Evolutionary conservation across 2,888 invertebrate genomes (phyloP).

Genomic region (Petrolisthes cinctipes): DNA sequence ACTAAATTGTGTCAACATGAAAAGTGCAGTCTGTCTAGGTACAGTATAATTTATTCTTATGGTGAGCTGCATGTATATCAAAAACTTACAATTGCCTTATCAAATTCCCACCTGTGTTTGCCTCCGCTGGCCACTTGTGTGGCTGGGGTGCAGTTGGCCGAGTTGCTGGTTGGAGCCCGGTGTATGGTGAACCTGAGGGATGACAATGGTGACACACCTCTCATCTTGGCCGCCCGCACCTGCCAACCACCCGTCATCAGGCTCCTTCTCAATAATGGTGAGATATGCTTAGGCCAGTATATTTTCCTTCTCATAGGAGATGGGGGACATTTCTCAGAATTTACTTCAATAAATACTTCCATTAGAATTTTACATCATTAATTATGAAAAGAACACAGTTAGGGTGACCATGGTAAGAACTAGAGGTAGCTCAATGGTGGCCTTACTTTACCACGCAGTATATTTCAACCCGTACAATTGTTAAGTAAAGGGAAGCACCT

Average conservation of each 20-base stretch:
- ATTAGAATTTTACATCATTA: background rate
- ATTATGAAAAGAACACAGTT: no score
- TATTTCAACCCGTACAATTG: no score
- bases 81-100: no score
- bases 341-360: background rate
- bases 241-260: conserved; percentile 73
- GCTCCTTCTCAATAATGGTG: conserved; percentile 75
- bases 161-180: conserved; percentile 74
- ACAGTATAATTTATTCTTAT: no score
- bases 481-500: no score
- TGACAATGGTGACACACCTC: conserved; percentile 78
- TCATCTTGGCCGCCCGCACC: conserved; percentile 75
- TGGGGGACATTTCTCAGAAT: background rate
- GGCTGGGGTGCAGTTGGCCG: conserved; percentile 72
- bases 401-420: no score
- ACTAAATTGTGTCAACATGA: no score
- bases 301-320: background rate
- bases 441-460: no score
- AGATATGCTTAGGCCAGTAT: conserved; percentile 52
- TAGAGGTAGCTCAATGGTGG: no score
- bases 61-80: no score
- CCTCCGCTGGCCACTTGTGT: background rate
- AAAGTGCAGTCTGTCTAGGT: no score
- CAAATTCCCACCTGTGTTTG: no score
- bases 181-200: conserved; percentile 77